phyloP scores from a whole-genome alignment of 2,888 invertebrate genomes.

The Polymixis flavicincta region DNA sequence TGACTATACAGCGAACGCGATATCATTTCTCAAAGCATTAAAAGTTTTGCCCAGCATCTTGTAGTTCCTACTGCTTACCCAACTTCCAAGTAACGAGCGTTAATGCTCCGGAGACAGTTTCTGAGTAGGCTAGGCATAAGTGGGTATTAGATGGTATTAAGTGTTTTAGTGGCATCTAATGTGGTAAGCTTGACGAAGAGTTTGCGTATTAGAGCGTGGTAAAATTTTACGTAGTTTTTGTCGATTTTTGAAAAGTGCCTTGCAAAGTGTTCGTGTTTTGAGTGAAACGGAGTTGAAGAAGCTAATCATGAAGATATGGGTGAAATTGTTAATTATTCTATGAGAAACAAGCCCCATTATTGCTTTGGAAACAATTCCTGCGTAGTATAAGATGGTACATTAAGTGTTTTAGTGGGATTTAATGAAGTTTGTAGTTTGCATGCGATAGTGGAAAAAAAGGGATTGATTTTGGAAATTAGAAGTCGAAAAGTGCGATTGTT shows the following conservation, averaged over 20 bases:
- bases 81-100: conserved; percentile 64
- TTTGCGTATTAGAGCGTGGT: conserved; percentile 32
- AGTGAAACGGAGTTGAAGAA: not conserved
- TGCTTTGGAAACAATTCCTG: no score
- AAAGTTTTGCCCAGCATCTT: conserved; percentile 61
- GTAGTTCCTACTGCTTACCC: conserved; percentile 67
- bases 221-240: not conserved
- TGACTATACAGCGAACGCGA: conserved; percentile 15
- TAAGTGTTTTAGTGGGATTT: no score
- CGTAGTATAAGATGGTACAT: no score
- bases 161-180: conserved; percentile 65
- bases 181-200: conserved; percentile 51
- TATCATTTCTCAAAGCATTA: conserved; percentile 62
- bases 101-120: conserved; percentile 71
- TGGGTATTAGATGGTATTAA: conserved; percentile 67
- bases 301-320: no score
- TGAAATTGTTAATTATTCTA: not conserved
- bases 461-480: no score
- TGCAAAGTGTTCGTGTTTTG: not conserved
- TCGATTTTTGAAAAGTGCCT: not conserved
- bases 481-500: no score
- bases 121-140: conserved; percentile 68
- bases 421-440: no score
- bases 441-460: no score
- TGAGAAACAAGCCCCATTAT: not conserved